A percentile compares a stretch with the other conserved stretches of the same genome.
phyloP scores from a whole-genome alignment of 2,888 invertebrate species.

The Philopedon plagiatum region DNA sequence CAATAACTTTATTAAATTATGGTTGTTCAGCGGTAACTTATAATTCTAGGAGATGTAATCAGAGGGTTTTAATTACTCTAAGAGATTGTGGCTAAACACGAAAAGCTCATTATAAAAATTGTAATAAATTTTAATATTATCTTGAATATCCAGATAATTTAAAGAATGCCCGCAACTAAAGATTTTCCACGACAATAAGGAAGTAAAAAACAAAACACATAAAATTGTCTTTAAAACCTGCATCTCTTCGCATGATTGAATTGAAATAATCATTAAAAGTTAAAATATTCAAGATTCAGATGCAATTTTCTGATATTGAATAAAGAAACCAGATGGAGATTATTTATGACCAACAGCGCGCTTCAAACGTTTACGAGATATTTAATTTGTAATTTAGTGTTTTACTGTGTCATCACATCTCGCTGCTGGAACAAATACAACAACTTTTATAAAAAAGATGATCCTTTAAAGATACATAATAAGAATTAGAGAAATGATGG shows the following conservation, averaged over 20 bases:
- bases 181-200: conserved; percentile 16
- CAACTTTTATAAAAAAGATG: not conserved
- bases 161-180: conserved; percentile 13
- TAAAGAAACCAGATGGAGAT: conserved; percentile 25
- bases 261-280: conserved; percentile 25
- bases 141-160: not conserved
- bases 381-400: conserved; percentile 18
- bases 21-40: not conserved
- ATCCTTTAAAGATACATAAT: not conserved
- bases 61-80: not conserved
- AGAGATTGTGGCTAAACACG: not conserved
- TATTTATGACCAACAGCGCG: conserved; percentile 24
- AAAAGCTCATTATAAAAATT: conserved; percentile 11
- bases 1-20: not conserved
- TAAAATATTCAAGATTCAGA: conserved; percentile 22
- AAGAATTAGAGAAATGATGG: not conserved
- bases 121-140: conserved; percentile 19
- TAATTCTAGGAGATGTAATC: not conserved
- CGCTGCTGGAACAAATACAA: not conserved
- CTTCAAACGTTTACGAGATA: conserved; percentile 22
- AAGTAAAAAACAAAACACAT: conserved; percentile 26
- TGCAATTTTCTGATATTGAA: conserved; percentile 13
- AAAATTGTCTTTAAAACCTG: conserved; percentile 10
- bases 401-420: conserved; percentile 13
- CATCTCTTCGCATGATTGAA: conserved; percentile 28